Percentiles rank a stretch among this genome's conserved stretches.
Evolutionary conservation across 2,888 invertebrate genomes (phyloP).

Genomic region (Dolichopus griseipennis): DNA sequence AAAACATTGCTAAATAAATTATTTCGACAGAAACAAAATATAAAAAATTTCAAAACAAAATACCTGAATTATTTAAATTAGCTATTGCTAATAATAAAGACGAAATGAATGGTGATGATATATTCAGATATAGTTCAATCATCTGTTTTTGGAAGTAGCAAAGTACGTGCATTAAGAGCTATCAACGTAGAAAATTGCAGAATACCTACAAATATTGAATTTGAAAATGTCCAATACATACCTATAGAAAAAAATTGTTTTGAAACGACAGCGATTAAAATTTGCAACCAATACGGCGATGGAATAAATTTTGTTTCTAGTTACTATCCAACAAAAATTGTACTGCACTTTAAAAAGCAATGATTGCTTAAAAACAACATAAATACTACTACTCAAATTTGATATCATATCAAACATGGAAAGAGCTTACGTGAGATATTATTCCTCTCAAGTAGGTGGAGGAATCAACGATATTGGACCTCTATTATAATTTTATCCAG

Average conservation of each 20-base stretch:
- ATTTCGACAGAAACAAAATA: not conserved
- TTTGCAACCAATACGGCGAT: not conserved
- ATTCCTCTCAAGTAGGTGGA: constrained; percentile 5
- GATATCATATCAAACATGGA: not conserved
- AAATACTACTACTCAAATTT: not conserved
- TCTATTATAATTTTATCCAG: not conserved
- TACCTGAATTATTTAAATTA: not conserved
- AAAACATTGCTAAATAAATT: not conserved
- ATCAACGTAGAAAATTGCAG: constrained; percentile 5
- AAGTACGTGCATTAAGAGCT: not conserved
- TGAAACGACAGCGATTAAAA: not conserved
- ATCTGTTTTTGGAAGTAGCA: not conserved
- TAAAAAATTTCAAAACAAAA: not conserved
- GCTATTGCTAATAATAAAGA: not conserved
- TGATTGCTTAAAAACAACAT: not conserved
- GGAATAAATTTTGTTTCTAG: constrained; percentile 4
- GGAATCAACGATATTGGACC: constrained; percentile 8
- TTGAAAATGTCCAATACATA: not conserved
- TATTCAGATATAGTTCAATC: constrained; percentile 2
- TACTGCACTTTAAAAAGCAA: not conserved
- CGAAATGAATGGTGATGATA: not conserved
- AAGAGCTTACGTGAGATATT: constrained; percentile 2
- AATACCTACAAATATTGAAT: not conserved
- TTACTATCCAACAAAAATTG: not conserved
- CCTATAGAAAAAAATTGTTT: not conserved